A percentile compares a stretch with the other conserved stretches of the same genome.
These are phyloP conservation scores for Archegozetes longisetosus DNA, from an alignment of 1,140 invertebrate species.

Conservation along the genomic window DNA sequence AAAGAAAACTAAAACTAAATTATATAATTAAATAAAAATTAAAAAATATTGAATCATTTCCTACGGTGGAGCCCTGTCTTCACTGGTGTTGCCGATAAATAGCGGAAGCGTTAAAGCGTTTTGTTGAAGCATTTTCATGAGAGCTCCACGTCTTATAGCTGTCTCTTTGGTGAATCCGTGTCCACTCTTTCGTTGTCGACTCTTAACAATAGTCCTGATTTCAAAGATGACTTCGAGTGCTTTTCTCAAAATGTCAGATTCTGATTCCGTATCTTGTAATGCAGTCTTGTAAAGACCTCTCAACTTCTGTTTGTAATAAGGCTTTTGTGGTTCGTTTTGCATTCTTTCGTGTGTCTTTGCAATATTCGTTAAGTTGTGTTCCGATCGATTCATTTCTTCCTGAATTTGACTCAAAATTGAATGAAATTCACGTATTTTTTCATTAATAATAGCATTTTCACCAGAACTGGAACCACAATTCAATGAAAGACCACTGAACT, in stretches of 20 bases:
- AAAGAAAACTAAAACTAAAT: not conserved
- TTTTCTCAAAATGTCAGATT: slow-evolving; percentile 62
- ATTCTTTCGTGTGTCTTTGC: slow-evolving; percentile 58
- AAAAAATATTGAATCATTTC: not conserved
- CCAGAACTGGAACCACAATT: not conserved
- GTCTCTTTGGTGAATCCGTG: slow-evolving; percentile 7
- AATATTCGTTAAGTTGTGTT: slow-evolving; percentile 58
- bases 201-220: slow-evolving; percentile 52
- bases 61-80: slow-evolving; percentile 26
- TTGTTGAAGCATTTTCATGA: slow-evolving; percentile 87
- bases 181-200: slow-evolving; percentile 5
- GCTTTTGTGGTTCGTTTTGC: slow-evolving; percentile 45
- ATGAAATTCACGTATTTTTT: slow-evolving; percentile 56
- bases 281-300: slow-evolving; percentile 64
- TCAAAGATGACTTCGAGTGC: slow-evolving; percentile 74
- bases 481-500: not conserved
- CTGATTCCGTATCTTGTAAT: slow-evolving; percentile 57
- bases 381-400: slow-evolving; percentile 52
- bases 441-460: slow-evolving; percentile 34
- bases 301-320: slow-evolving; percentile 49
- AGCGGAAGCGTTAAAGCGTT: slow-evolving; percentile 81
- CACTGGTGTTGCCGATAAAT: slow-evolving; percentile 71
- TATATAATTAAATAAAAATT: not conserved
- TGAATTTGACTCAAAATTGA: slow-evolving; percentile 61
- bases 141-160: slow-evolving; percentile 58